Evolutionary conservation across 1,140 invertebrate genomes (phyloP).

Genomic region (Drosophila kikkawai): DNA sequence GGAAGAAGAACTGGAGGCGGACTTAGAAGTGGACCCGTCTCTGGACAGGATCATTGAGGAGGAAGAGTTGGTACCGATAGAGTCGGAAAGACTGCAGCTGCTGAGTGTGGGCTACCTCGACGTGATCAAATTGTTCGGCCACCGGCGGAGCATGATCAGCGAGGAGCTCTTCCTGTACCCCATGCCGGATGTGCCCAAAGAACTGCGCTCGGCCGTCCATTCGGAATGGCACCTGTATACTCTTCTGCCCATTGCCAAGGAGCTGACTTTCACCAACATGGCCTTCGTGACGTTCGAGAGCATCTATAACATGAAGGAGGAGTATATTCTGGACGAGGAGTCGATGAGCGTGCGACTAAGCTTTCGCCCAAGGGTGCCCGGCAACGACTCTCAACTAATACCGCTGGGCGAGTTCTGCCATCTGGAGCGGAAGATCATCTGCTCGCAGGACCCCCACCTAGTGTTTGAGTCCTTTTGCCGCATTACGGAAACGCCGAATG

Average conservation of each 20-base stretch:
- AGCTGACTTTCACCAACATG: conserved; percentile 64
- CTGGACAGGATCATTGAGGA: background rate
- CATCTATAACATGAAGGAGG: conserved; percentile 60
- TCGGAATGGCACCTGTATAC: conserved; percentile 75
- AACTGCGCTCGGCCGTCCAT: conserved; percentile 44
- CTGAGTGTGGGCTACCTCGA: conserved; percentile 68
- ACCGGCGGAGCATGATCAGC: conserved; percentile 48
- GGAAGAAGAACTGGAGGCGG: background rate
- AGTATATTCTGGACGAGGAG: conserved; percentile 30
- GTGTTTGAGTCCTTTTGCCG: conserved; percentile 62
- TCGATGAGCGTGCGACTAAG: conserved; percentile 41
- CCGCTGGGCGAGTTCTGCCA: conserved; percentile 50
- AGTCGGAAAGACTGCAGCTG: conserved; percentile 18
- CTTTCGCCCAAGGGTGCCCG: conserved; percentile 44
- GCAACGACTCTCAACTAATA: conserved; percentile 37
- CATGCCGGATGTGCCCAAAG: conserved; percentile 39
- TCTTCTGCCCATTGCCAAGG: conserved; percentile 67
- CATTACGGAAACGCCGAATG: background rate
- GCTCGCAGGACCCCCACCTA: conserved; percentile 27
- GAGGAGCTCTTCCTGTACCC: conserved; percentile 60
- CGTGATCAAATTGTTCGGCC: conserved; percentile 67
- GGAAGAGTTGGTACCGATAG: background rate
- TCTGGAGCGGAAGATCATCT: conserved; percentile 27
- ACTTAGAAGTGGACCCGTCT: background rate
- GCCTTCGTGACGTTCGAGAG: conserved; percentile 67